Evolutionary conservation across 2,797 vertebrate genomes (phyloP), one percentile per base, ranked within the genome.

Genomic region (Muraenolepis orangiensis): DNA sequence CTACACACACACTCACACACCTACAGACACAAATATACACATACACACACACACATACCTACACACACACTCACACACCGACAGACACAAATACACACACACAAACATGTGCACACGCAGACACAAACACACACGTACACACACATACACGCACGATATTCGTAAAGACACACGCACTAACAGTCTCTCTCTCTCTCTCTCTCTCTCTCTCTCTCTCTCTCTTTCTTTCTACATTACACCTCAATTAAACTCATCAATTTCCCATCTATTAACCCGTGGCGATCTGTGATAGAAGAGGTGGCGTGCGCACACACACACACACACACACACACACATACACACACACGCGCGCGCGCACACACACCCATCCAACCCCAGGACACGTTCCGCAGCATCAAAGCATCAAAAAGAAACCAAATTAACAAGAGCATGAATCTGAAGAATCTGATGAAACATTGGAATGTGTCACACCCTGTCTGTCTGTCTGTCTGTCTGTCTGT

Each of bases 231-330:
- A 90, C 90, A 91, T 92, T 92, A 91, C 92, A 92, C 92, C 89
- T 93, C 91, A 92, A 93, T 93, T 94, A 93, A 94, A 93, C 90
- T 89, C 92, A 90, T 91, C 91, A 92, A 91, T 93, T 93, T 92
- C 88, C 85, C 87, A 86, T 92, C 89, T 91, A 92, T 93, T 93
- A 93, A 93, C 90, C 91, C 79, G 66, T 82, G 84, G 87, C 76
- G 80, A 91, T 88, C 83, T 74, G 80, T 87, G 28, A 18, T 18
- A 14, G 66, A 28, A 18, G 57, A 18, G 57, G 57, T 26, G 46
- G 46, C 4, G 61, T 5, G 23, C 66, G 12, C 11, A 23, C 23
- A 10, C 10, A 11, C 6, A 29, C 10, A 16, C 66, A 20, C 38
- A 3, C 70, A n/a, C n/a, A n/a, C n/a, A n/a, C n/a, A n/a, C n/a